Evolutionary conservation across 1,140 invertebrate species (phyloP).

Genomic region (Orius laevigatus): DNA sequence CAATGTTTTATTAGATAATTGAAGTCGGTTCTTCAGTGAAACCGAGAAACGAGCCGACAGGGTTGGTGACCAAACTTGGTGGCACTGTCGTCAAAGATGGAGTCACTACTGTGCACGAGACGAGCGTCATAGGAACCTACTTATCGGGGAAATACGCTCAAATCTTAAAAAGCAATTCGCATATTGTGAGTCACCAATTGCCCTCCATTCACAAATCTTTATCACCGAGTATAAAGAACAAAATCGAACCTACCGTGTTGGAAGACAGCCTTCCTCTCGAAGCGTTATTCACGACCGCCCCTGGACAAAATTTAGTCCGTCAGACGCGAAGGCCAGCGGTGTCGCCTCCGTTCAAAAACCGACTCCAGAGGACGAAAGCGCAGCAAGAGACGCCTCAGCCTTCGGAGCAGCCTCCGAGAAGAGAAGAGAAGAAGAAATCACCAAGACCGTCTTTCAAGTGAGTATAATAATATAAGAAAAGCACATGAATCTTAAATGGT

Average conservation of each 20-base stretch:
- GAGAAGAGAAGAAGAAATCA: neutral
- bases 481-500: no score
- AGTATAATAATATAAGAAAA: no score
- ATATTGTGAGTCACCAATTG: constrained; percentile 14
- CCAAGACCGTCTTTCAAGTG: constrained; percentile 13
- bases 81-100: constrained; percentile 70
- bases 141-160: constrained; percentile 76
- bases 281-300: constrained; percentile 29
- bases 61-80: constrained; percentile 48
- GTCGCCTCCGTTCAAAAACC: constrained; percentile 17
- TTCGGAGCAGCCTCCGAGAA: constrained; percentile 4
- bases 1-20: constrained; percentile 12
- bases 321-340: constrained; percentile 32
- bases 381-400: constrained; percentile 1
- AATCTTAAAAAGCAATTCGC: constrained; percentile 50
- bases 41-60: constrained; percentile 12
- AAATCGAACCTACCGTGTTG: constrained; percentile 24
- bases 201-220: constrained; percentile 20
- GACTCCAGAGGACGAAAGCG: constrained; percentile 15
- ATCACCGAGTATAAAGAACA: no score
- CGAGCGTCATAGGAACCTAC: constrained; percentile 71
- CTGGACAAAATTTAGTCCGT: constrained; percentile 28
- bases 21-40: constrained; percentile 14
- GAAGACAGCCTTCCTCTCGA: constrained; percentile 36
- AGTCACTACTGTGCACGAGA: constrained; percentile 68